Conservation (phyloP, 1,140 invertebrate species). For the Drosophila serrata region DNA sequence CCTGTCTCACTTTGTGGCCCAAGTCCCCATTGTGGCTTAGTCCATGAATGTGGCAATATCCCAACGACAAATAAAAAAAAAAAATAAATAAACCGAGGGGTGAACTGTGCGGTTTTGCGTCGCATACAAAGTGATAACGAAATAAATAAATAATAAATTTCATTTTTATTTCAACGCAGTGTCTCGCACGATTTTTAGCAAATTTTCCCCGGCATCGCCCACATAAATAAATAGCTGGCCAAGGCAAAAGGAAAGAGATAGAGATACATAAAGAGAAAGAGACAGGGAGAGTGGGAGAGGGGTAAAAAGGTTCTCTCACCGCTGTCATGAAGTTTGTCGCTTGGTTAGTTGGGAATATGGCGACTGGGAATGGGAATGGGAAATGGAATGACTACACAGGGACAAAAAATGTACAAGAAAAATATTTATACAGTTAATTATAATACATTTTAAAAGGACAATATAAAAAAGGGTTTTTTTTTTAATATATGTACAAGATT, state of each 20-base stretch:
- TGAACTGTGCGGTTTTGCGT: conserved; percentile 46
- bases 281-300: background rate
- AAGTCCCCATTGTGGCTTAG: conserved; percentile 57
- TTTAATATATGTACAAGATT: too few species aligned
- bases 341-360: conserved; percentile 43
- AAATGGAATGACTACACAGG: background rate
- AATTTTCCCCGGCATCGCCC: conserved; percentile 47
- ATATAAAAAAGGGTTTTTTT: too few species aligned
- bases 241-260: background rate
- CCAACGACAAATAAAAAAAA: background rate
- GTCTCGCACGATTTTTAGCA: conserved; percentile 65
- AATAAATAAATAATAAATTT: conserved; percentile 84
- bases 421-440: too few species aligned
- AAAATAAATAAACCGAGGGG: background rate
- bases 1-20: conserved; percentile 66
- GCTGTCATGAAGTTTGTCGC: conserved; percentile 74
- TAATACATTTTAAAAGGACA: too few species aligned
- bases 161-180: conserved; percentile 72
- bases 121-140: conserved; percentile 82
- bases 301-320: conserved; percentile 42
- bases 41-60: conserved; percentile 64
- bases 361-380: conserved; percentile 1
- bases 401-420: background rate
- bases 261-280: background rate
- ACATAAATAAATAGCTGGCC: conserved; percentile 71